Conservation (phyloP, 2,113 vertebrate genomes). For the Tylochromis polylepis region DNA sequence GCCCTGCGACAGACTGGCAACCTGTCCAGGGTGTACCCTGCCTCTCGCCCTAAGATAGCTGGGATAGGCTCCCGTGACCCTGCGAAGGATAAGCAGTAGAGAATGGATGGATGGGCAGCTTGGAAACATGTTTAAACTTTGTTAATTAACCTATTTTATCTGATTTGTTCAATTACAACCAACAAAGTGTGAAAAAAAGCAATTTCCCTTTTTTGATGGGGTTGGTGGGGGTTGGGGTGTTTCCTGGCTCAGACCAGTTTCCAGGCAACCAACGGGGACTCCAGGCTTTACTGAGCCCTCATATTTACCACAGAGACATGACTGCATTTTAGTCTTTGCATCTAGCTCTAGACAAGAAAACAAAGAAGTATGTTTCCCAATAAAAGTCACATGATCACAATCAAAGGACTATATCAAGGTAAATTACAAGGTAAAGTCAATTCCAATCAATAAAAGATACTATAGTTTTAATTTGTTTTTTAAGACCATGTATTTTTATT, state of each 20-base stretch:
- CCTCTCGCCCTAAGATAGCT: no score
- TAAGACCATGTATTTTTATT: background rate
- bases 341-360: background rate
- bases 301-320: background rate
- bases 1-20: no score
- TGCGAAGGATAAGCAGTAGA: no score
- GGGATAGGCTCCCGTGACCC: no score
- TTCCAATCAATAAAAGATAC: background rate
- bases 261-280: background rate
- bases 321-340: background rate
- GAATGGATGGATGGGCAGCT: no score
- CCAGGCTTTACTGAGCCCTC: background rate
- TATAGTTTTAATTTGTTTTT: background rate
- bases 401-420: background rate
- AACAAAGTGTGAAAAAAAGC: background rate
- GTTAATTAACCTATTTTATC: background rate
- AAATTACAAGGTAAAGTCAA: background rate
- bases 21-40: no score
- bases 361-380: background rate
- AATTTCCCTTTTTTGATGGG: background rate
- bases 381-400: background rate
- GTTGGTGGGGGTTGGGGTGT: background rate
- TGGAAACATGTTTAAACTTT: background rate
- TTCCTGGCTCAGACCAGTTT: background rate
- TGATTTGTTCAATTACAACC: background rate